Percentiles rank a stretch among this genome's conserved stretches.
Conservation (phyloP, 2,113 vertebrate species). For the Myanophis thanlyinensis region DNA sequence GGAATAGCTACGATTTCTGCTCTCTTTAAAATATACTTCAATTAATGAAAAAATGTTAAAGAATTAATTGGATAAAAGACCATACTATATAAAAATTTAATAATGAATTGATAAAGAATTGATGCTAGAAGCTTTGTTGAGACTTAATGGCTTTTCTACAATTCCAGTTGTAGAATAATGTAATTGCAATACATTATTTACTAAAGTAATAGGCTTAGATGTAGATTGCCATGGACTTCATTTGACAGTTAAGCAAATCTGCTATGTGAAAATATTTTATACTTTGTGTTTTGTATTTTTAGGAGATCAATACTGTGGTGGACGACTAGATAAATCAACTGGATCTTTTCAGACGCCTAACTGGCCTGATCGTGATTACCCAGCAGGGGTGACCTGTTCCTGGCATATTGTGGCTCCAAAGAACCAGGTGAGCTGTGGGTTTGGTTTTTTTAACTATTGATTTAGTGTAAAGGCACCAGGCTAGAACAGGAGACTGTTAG, state of each 20-base stretch:
- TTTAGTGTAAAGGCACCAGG: not conserved
- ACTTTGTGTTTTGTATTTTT: slow-evolving; percentile 42
- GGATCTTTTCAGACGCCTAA: slow-evolving; percentile 95
- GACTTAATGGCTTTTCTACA: not conserved
- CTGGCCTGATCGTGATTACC: slow-evolving; percentile 97
- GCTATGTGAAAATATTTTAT: not conserved
- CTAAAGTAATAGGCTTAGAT: not conserved
- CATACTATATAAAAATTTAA: not conserved
- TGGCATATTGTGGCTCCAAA: slow-evolving; percentile 96
- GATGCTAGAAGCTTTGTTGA: not conserved
- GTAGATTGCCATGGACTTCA: not conserved
- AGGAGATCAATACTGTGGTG: slow-evolving; percentile 99
- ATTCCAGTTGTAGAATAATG: not conserved
- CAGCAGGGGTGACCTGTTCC: slow-evolving; percentile 90
- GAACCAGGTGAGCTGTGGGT: slow-evolving; percentile 84
- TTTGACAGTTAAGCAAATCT: not conserved
- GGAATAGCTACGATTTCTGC: not conserved
- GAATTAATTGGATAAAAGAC: not conserved
- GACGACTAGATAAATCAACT: slow-evolving; percentile 81
- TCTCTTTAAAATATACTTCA: not conserved
- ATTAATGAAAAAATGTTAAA: not conserved
- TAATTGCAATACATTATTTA: not conserved
- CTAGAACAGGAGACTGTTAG: not conserved
- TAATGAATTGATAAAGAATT: not conserved
- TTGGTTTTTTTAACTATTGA: not conserved